Percentiles rank a stretch among this genome's conserved stretches.
These are phyloP conservation scores for Philopedon plagiatum DNA, from an alignment of 2,888 invertebrate genomes.

Conservation along the genomic window DNA sequence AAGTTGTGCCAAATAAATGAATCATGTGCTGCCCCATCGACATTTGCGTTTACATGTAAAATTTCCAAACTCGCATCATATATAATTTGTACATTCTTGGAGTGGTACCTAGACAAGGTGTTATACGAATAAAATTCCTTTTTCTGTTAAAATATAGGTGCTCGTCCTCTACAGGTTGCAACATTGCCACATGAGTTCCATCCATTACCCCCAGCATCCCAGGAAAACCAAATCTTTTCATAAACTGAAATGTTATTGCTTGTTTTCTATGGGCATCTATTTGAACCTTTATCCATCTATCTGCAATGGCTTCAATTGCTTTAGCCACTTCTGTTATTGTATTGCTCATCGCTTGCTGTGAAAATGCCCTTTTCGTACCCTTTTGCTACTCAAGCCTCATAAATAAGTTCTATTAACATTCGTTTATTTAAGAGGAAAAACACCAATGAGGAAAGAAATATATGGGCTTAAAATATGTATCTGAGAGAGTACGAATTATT, in stretches of 20 bases:
- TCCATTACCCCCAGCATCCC: slow-evolving; percentile 29
- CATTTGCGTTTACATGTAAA: slow-evolving; percentile 33
- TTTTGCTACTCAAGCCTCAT: too few species aligned
- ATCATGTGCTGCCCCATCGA: background rate
- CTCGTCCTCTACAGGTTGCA: slow-evolving; percentile 25
- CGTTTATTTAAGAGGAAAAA: too few species aligned
- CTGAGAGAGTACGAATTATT: too few species aligned
- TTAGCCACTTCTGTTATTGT: background rate
- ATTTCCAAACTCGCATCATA: slow-evolving; percentile 28
- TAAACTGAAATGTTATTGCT: slow-evolving; percentile 15
- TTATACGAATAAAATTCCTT: background rate
- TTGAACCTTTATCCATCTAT: background rate
- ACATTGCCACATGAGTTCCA: slow-evolving; percentile 29
- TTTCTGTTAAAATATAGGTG: slow-evolving; percentile 37
- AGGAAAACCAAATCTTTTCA: slow-evolving; percentile 29
- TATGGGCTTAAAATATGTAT: too few species aligned
- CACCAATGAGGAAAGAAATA: too few species aligned
- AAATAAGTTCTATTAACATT: too few species aligned
- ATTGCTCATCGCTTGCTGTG: background rate
- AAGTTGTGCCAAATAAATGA: background rate
- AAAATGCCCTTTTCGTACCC: too few species aligned
- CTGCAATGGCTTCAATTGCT: background rate
- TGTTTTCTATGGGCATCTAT: background rate
- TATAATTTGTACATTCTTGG: slow-evolving; percentile 37
- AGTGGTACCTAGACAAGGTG: slow-evolving; percentile 2